These are phyloP conservation scores for Epistrophe grossulariae DNA, from an alignment of 2,888 invertebrate genomes.

Conservation along the genomic window DNA sequence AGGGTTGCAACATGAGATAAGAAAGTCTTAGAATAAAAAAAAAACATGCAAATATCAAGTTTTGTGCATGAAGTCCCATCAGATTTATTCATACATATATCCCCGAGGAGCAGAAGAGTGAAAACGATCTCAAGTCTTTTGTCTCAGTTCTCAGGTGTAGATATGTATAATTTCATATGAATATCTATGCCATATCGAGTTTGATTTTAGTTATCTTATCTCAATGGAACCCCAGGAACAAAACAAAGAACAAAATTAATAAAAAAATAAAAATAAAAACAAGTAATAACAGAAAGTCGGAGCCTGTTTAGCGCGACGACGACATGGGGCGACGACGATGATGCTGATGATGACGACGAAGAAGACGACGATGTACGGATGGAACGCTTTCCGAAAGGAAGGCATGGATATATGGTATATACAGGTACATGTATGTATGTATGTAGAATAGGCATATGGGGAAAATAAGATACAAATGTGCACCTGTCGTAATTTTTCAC, in stretches of 20 bases:
- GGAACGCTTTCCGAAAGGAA: conserved; percentile 29
- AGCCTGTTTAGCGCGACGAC: conserved; percentile 41
- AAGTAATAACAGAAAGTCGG: conserved; percentile 28
- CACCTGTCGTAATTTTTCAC: conserved; percentile 68
- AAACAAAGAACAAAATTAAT: conserved; percentile 61
- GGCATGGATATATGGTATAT: not conserved
- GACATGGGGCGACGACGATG: conserved; percentile 4
- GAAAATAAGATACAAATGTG: conserved; percentile 54
- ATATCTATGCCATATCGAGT: conserved; percentile 28
- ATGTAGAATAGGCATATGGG: not conserved
- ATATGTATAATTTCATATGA: not conserved
- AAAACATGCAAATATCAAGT: conserved; percentile 35
- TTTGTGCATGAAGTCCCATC: conserved; percentile 17
- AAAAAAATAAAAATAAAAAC: conserved; percentile 36
- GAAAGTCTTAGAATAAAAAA: conserved; percentile 17
- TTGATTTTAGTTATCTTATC: conserved; percentile 50
- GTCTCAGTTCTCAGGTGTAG: conserved; percentile 23
- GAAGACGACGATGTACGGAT: conserved; percentile 10
- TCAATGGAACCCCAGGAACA: conserved; percentile 50
- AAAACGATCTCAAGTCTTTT: conserved; percentile 29
- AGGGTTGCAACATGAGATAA: conserved; percentile 39
- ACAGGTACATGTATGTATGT: too few relatives aligned
- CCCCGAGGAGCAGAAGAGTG: conserved; percentile 10
- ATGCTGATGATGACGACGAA: not conserved
- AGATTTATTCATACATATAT: not conserved